These are phyloP conservation scores for Lacanobia wlatinum DNA, from an alignment of 2,888 invertebrate genomes.

Conservation along the genomic window DNA sequence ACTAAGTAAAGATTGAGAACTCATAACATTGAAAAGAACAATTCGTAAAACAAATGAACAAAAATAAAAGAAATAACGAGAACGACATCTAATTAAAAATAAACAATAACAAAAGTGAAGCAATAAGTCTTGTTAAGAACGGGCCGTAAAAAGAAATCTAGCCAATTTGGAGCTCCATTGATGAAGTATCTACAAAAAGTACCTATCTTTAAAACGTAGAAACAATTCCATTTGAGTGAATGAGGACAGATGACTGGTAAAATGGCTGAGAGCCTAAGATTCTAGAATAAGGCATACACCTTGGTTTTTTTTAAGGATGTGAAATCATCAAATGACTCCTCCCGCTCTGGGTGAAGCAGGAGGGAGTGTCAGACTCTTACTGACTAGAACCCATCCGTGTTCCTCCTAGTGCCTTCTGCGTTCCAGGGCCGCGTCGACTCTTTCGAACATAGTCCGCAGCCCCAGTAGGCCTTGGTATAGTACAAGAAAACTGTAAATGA, in stretches of 20 bases:
- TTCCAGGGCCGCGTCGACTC: too few relatives aligned
- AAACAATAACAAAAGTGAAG: conserved; percentile 30
- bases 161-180: conserved; percentile 44
- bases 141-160: conserved; percentile 32
- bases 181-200: conserved; percentile 35
- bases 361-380: too few relatives aligned
- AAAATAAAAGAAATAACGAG: conserved; percentile 17
- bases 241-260: conserved; percentile 22
- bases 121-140: conserved; percentile 19
- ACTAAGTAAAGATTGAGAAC: neutral
- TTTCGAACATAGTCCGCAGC: too few relatives aligned
- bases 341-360: too few relatives aligned
- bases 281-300: neutral
- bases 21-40: neutral
- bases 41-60: neutral
- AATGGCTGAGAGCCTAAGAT: conserved; percentile 1
- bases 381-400: too few relatives aligned
- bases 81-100: conserved; percentile 34
- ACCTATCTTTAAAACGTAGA: conserved; percentile 9
- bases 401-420: too few relatives aligned
- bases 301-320: too few relatives aligned
- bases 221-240: conserved; percentile 20
- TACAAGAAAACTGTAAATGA: neutral
- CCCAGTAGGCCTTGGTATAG: too few relatives aligned
- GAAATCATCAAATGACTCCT: too few relatives aligned